Conservation (phyloP, 2,113 vertebrate genomes). For the Anhinga rufa region DNA sequence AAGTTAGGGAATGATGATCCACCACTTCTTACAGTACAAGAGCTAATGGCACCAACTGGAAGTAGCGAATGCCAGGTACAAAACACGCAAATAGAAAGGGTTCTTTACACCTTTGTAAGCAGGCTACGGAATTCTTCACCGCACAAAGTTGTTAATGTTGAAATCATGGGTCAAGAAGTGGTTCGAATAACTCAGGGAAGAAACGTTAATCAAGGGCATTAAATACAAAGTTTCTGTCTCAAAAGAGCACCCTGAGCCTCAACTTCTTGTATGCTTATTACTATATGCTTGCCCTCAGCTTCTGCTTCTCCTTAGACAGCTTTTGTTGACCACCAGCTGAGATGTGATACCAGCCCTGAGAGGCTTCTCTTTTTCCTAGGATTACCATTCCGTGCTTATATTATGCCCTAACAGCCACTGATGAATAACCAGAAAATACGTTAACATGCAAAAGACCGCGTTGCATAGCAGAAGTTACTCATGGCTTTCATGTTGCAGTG, state of each 20-base stretch:
- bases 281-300: neutral
- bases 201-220: neutral
- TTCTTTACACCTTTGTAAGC: neutral
- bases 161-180: neutral
- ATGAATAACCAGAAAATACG: neutral
- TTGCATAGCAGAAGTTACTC: neutral
- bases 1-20: neutral
- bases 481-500: accelerated
- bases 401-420: neutral
- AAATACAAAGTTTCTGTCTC: neutral
- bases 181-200: neutral
- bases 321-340: neutral
- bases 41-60: neutral
- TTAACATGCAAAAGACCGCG: neutral
- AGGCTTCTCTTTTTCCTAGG: neutral
- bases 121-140: neutral
- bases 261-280: neutral
- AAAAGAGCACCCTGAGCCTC: neutral
- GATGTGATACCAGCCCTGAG: neutral
- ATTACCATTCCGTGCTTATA: neutral
- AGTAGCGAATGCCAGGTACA: neutral
- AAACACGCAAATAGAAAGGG: neutral
- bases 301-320: neutral
- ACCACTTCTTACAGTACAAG: neutral
- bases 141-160: neutral